These are phyloP conservation scores for Monodelphis domestica DNA, from an alignment of 2,797 vertebrate species.

Conservation along the genomic window DNA sequence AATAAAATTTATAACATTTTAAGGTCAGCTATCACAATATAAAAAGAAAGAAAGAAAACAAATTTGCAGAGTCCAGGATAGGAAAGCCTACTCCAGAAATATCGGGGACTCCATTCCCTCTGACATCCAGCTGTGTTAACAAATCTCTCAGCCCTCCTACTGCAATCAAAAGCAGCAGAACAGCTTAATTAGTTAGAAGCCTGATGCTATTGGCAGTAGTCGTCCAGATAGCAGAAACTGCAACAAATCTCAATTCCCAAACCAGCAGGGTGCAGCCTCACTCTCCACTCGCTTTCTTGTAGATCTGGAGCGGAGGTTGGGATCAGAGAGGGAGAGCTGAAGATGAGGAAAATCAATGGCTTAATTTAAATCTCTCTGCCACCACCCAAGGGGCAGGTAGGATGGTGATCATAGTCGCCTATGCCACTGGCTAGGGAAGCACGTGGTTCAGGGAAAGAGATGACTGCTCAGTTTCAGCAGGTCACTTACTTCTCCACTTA, in stretches of 20 bases:
- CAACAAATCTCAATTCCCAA: slow-evolving; percentile 2
- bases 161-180: slow-evolving; percentile 1
- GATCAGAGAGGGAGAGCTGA: not conserved
- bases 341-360: not conserved
- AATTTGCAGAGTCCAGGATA: not conserved
- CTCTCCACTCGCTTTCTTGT: not conserved
- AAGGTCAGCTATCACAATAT: not conserved
- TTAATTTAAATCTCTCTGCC: not conserved
- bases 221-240: not conserved
- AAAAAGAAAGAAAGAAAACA: too few relatives aligned
- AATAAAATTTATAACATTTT: not conserved
- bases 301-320: not conserved
- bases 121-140: not conserved
- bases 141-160: not conserved
- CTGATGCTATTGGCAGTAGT: not conserved
- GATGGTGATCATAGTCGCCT: not conserved
- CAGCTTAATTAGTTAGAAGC: not conserved
- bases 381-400: not conserved
- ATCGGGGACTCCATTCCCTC: not conserved
- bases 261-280: not conserved
- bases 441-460: not conserved
- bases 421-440: not conserved
- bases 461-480: not conserved
- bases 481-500: not conserved
- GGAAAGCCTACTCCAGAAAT: not conserved